phyloP scores from a whole-genome alignment of 2,113 vertebrate species.

The Osmerus mordax region DNA sequence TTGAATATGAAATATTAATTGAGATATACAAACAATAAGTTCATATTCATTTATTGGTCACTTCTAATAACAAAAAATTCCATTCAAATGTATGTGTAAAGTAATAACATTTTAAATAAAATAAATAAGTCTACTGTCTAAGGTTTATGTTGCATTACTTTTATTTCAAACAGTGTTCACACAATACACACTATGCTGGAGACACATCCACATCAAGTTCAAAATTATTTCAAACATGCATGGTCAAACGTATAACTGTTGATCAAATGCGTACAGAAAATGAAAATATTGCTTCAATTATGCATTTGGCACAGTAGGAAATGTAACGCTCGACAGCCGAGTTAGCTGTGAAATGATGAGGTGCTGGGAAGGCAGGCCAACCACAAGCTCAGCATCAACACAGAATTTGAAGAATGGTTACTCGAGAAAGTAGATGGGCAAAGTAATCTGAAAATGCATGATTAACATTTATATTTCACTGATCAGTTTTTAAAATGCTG shows the following conservation, averaged over 20 bases:
- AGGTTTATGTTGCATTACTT: conserved; percentile 49
- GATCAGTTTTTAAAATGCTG: not conserved
- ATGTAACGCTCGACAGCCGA: conserved; percentile 8
- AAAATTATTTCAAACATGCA: conserved; percentile 71
- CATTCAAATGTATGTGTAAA: conserved; percentile 6
- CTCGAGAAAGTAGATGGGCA: too few species aligned
- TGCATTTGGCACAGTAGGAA: conserved; percentile 72
- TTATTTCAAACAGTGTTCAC: conserved; percentile 76
- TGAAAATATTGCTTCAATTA: conserved; percentile 76
- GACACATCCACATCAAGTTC: conserved; percentile 68
- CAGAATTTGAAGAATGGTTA: too few species aligned
- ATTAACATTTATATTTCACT: not conserved
- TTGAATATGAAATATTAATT: too few species aligned
- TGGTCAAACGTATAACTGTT: conserved; percentile 52
- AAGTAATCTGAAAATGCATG: not conserved
- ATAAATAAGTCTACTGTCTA: not conserved
- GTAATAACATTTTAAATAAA: not conserved
- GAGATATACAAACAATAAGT: too few species aligned
- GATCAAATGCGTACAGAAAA: conserved; percentile 62
- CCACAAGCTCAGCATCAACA: too few species aligned
- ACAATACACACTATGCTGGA: conserved; percentile 63
- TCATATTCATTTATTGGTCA: too few species aligned
- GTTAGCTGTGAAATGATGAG: too few species aligned
- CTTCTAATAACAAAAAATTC: too few species aligned
- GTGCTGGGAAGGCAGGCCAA: too few species aligned